These are phyloP conservation scores for Brachynemurus nebulosus DNA, from an alignment of 2,888 invertebrate genomes.

Conservation along the genomic window DNA sequence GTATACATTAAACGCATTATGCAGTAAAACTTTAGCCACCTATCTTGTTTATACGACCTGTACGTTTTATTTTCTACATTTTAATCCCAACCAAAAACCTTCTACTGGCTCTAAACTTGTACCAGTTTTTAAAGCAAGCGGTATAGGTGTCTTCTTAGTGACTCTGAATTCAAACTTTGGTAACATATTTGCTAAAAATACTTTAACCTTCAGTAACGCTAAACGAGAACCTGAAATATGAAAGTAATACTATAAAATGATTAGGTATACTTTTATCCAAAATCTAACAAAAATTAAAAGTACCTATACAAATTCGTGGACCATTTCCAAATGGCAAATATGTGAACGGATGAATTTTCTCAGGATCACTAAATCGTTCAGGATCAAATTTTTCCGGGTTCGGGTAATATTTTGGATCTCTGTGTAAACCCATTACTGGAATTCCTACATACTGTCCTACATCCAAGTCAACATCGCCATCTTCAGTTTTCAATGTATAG, in stretches of 20 bases:
- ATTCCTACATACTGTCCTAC: constrained; percentile 26
- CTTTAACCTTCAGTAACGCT: not conserved
- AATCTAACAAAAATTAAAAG: constrained; percentile 1
- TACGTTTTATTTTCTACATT: no score
- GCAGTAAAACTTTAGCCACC: no score
- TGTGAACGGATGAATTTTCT: constrained; percentile 32
- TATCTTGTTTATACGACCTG: no score
- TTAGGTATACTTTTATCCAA: not conserved
- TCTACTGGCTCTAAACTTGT: no score
- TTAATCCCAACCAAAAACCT: no score
- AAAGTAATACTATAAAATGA: not conserved
- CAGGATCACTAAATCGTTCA: constrained; percentile 36
- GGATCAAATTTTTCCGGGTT: constrained; percentile 36
- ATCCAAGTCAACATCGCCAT: constrained; percentile 14
- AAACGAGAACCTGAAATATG: constrained; percentile 1
- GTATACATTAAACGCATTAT: no score
- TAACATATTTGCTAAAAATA: not conserved
- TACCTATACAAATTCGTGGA: constrained; percentile 25
- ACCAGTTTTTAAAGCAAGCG: no score
- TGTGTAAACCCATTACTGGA: constrained; percentile 30
- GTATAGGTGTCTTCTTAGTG: not conserved
- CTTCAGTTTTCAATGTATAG: constrained; percentile 31
- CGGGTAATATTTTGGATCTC: constrained; percentile 32
- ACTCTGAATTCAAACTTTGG: not conserved
- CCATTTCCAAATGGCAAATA: constrained; percentile 35